Conservation (phyloP, 2,113 vertebrate species). For the Varanus komodoensis region DNA sequence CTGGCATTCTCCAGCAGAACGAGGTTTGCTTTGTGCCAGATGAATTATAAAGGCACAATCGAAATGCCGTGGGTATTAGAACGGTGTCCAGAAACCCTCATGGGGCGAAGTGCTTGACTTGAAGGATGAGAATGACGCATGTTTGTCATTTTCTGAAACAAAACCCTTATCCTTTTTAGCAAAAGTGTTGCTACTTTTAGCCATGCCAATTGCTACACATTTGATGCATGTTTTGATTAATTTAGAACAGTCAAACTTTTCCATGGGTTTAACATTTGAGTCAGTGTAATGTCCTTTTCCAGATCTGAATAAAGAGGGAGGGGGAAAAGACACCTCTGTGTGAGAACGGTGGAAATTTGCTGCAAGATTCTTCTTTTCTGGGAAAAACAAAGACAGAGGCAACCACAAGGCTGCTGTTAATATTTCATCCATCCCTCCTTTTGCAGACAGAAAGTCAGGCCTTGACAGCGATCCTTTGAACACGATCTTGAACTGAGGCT, state of each 20-base stretch:
- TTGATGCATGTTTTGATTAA: neutral
- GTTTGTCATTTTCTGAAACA: constrained; percentile 2
- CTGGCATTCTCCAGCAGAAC: neutral
- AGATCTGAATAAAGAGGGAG: neutral
- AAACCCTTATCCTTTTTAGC: neutral
- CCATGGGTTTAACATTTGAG: neutral
- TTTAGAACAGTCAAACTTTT: too few species aligned
- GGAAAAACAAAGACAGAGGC: constrained; percentile 52
- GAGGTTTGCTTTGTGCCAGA: neutral
- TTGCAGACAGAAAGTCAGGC: constrained; percentile 63
- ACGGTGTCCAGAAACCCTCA: neutral
- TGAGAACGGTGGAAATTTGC: constrained; percentile 35
- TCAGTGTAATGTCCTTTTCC: neutral
- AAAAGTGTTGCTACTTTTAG: neutral
- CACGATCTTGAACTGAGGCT: constrained; percentile 48
- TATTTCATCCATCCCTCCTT: constrained; percentile 70
- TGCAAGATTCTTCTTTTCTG: neutral
- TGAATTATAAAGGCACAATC: neutral
- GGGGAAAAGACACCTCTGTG: neutral
- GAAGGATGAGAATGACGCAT: neutral
- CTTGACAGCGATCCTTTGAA: constrained; percentile 65
- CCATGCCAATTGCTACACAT: rapidly evolving
- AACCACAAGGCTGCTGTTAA: constrained; percentile 60
- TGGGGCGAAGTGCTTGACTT: neutral
- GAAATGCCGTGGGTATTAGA: neutral